A percentile compares a stretch with the other conserved stretches of the same genome.
Conservation (phyloP, 35 echinoderm and acorn worm species). For the Strongylocentrotus purpuratus region DNA sequence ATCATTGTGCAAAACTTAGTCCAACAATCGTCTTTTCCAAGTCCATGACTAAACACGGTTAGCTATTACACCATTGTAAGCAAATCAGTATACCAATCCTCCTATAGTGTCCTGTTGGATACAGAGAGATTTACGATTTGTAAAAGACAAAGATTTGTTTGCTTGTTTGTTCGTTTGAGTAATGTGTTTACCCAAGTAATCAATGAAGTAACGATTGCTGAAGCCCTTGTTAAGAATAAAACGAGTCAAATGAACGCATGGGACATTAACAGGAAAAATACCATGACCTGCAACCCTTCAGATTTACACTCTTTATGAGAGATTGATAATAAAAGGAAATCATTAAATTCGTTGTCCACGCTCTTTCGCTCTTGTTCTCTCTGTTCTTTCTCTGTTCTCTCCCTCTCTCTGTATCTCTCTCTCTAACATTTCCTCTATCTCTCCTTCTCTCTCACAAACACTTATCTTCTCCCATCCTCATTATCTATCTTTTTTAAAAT, state of each 20-base stretch:
- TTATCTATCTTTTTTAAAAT: no score
- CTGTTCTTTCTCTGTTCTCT: background rate
- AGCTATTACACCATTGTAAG: background rate
- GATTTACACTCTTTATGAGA: no score
- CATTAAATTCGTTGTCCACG: background rate
- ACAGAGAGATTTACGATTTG: background rate
- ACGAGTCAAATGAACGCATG: background rate
- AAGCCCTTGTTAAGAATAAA: background rate
- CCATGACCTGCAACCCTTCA: background rate
- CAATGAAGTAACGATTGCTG: background rate
- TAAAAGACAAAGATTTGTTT: slow-evolving; percentile 6
- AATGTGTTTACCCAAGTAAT: slow-evolving; percentile 3
- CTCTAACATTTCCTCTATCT: background rate
- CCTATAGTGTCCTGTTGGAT: background rate
- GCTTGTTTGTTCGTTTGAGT: background rate
- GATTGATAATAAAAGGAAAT: background rate
- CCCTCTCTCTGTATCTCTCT: background rate
- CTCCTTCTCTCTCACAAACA: background rate
- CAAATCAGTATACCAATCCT: background rate
- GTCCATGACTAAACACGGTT: background rate
- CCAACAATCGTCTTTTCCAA: background rate
- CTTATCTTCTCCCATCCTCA: background rate
- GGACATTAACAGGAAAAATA: background rate
- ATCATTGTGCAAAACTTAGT: background rate
- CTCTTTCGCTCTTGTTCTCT: background rate